A percentile compares a stretch with the other conserved stretches of the same genome.
phyloP scores from a whole-genome alignment of 2,797 vertebrate genomes.

The Bufotes viridis region DNA sequence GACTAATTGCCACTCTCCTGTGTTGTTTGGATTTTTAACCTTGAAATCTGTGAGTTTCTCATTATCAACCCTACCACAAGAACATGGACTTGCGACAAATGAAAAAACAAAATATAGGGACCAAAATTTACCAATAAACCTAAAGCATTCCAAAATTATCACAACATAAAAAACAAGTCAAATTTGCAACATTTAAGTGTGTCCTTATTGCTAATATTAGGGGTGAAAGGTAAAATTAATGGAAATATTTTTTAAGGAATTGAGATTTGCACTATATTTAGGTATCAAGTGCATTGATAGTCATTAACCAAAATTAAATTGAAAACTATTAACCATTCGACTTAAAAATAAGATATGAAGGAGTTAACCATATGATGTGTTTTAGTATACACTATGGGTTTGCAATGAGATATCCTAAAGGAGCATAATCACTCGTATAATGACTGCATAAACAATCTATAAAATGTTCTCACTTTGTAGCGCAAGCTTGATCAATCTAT shows the following conservation, averaged over 20 bases:
- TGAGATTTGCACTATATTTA: not conserved
- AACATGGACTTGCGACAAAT: no score
- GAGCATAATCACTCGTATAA: not conserved
- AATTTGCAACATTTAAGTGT: no score
- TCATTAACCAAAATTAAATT: not conserved
- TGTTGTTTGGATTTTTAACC: no score
- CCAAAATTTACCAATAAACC: no score
- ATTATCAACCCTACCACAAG: no score
- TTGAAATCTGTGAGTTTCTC: not conserved
- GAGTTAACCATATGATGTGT: not conserved
- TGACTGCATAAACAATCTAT: slow-evolving; percentile 2
- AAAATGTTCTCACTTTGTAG: not conserved
- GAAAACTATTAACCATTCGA: not conserved
- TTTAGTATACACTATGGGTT: not conserved
- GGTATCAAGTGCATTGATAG: not conserved
- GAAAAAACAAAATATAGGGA: no score
- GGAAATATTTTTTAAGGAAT: not conserved
- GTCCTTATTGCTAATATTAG: no score
- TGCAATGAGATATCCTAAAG: not conserved
- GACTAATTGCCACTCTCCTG: no score
- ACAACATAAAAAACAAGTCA: no score
- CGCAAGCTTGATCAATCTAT: slow-evolving; percentile 12
- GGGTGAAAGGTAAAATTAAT: not conserved
- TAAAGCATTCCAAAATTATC: no score
- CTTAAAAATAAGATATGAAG: not conserved